phyloP scores from a whole-genome alignment of 1,140 invertebrate genomes.

The Aricia agestis region DNA sequence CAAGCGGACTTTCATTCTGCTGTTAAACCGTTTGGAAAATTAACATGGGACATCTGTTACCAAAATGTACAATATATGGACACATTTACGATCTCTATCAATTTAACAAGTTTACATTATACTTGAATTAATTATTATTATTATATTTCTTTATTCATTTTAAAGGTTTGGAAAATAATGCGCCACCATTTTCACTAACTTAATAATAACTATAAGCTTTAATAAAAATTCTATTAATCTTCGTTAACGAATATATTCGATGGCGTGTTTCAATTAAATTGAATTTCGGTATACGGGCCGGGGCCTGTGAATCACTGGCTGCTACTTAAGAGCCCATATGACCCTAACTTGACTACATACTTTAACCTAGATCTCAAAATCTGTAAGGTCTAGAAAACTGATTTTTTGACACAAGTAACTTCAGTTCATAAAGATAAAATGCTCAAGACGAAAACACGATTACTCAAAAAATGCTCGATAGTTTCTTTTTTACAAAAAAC shows the following conservation, averaged over 20 bases:
- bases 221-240: slow-evolving; percentile 64
- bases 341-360: too few relatives aligned
- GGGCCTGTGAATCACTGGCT: slow-evolving; percentile 34
- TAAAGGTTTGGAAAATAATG: background rate
- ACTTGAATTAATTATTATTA: too few relatives aligned
- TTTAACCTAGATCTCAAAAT: too few relatives aligned
- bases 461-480: too few relatives aligned
- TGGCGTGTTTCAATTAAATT: slow-evolving; percentile 60
- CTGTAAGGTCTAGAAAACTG: too few relatives aligned
- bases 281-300: slow-evolving; percentile 61
- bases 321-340: too few relatives aligned
- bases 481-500: too few relatives aligned
- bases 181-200: background rate
- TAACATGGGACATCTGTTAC: background rate
- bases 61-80: background rate
- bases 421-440: too few relatives aligned
- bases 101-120: too few relatives aligned
- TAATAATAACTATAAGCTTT: slow-evolving; percentile 27
- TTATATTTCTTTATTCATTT: too few relatives aligned
- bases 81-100: background rate
- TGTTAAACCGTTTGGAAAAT: background rate
- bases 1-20: background rate
- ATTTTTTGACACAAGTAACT: too few relatives aligned
- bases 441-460: too few relatives aligned
- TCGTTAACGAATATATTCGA: slow-evolving; percentile 55